Evolutionary conservation across 1,140 invertebrate species (phyloP).

Genomic region (Bombus haemorrhoidalis): DNA sequence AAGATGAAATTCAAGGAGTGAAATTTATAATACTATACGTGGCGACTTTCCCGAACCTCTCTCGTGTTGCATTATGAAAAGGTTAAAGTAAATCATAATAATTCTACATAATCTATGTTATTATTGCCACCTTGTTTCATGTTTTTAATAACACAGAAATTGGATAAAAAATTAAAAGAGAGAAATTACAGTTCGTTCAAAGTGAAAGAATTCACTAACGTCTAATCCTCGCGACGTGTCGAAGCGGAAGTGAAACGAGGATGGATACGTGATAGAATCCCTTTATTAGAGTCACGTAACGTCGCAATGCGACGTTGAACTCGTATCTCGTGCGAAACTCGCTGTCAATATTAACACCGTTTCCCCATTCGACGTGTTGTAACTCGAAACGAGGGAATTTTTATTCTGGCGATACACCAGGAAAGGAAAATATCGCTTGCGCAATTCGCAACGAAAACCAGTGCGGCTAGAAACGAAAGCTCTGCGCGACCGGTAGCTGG

Average conservation of each 20-base stretch:
- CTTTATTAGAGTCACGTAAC: constrained; percentile 50
- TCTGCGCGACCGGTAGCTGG: neutral
- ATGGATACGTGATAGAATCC: constrained; percentile 20
- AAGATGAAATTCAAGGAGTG: neutral
- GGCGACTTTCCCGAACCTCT: neutral
- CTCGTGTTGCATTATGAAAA: neutral
- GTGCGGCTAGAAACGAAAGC: neutral
- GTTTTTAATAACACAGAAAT: neutral
- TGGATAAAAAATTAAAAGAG: neutral
- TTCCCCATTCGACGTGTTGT: constrained; percentile 19
- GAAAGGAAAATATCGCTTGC: constrained; percentile 43
- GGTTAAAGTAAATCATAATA: neutral
- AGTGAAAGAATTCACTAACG: neutral
- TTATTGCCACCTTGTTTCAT: neutral
- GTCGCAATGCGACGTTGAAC: neutral
- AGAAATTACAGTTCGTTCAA: neutral
- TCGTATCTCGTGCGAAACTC: constrained; percentile 1
- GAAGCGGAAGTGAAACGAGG: neutral
- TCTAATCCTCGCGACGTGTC: neutral
- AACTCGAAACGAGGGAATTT: constrained; percentile 39
- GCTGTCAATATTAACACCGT: constrained; percentile 48
- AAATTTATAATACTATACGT: neutral
- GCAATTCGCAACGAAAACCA: constrained; percentile 17
- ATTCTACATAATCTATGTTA: neutral
- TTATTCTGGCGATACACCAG: constrained; percentile 32